phyloP scores from a whole-genome alignment of 2,113 vertebrate genomes.

The Ctenodactylus gundi region DNA sequence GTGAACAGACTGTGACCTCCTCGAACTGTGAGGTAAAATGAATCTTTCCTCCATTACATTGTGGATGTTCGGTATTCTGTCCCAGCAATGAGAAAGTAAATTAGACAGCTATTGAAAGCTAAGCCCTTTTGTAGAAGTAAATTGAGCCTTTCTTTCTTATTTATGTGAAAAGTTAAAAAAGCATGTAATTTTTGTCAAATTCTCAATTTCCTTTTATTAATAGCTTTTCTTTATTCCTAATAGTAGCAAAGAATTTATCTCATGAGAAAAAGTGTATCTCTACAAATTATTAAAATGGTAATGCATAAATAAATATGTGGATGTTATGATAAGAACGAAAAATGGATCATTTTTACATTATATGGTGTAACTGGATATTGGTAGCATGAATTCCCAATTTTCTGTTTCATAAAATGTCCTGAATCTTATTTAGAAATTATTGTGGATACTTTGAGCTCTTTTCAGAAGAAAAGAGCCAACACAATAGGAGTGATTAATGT shows the following conservation, averaged over 20 bases:
- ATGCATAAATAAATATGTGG: not conserved
- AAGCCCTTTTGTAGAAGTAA: not conserved
- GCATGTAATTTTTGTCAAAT: not conserved
- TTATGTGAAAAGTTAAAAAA: not conserved
- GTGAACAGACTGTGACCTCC: too few species aligned
- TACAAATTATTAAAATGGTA: not conserved
- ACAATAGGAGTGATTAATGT: constrained; percentile 22
- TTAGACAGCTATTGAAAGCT: too few species aligned
- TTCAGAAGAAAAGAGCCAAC: not conserved
- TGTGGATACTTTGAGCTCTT: not conserved
- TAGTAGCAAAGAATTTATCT: not conserved
- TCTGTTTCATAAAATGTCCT: constrained; percentile 1
- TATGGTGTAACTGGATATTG: not conserved
- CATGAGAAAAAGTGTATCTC: not conserved
- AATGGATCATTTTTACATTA: not conserved
- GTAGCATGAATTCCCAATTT: not conserved
- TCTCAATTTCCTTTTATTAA: not conserved
- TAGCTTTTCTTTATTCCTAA: not conserved
- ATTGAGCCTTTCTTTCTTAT: not conserved
- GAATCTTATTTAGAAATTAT: constrained; percentile 2
- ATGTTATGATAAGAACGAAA: not conserved
- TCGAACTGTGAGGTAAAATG: too few species aligned
- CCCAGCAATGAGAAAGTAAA: too few species aligned
- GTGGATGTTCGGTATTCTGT: too few species aligned
- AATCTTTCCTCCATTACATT: too few species aligned